Evolutionary conservation across 2,888 invertebrate genomes (phyloP).

Genomic region (Harpalus rufipes): DNA sequence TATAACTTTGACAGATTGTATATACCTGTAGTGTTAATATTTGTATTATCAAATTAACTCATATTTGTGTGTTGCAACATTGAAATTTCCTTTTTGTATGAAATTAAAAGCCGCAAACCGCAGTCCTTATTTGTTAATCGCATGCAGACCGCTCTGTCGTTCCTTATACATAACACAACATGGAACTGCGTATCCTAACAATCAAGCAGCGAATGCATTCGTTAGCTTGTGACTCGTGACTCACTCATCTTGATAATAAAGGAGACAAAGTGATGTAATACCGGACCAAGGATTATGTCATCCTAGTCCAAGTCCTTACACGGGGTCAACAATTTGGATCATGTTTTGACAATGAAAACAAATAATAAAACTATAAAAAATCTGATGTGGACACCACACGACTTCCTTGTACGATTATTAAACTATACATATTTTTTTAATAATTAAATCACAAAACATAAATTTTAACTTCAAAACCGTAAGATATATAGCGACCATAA

Average conservation of each 20-base stretch:
- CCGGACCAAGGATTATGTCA: slow-evolving; percentile 1
- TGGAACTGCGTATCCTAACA: slow-evolving; percentile 53
- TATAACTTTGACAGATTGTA: too few species aligned
- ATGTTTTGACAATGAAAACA: not conserved
- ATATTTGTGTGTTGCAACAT: too few species aligned
- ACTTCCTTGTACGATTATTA: too few species aligned
- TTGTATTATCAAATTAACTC: not conserved
- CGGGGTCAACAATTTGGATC: not conserved
- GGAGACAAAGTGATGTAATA: not conserved
- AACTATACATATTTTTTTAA: too few species aligned
- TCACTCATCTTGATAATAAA: slow-evolving; percentile 8
- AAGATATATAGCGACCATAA: too few species aligned
- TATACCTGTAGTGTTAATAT: not conserved
- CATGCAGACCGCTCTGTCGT: not conserved
- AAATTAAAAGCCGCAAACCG: not conserved
- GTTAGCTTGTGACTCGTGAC: slow-evolving; percentile 35
- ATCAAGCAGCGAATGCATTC: slow-evolving; percentile 38
- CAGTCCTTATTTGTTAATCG: not conserved
- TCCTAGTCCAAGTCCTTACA: not conserved
- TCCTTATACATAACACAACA: slow-evolving; percentile 36
- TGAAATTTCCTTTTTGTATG: not conserved
- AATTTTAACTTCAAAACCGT: too few species aligned
- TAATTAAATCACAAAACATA: too few species aligned
- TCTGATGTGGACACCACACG: too few species aligned
- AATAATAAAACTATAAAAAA: not conserved